Base-by-base conservation (phyloP, 2,113 vertebrate genomes). In the Micronycteris hirsuta region DNA sequence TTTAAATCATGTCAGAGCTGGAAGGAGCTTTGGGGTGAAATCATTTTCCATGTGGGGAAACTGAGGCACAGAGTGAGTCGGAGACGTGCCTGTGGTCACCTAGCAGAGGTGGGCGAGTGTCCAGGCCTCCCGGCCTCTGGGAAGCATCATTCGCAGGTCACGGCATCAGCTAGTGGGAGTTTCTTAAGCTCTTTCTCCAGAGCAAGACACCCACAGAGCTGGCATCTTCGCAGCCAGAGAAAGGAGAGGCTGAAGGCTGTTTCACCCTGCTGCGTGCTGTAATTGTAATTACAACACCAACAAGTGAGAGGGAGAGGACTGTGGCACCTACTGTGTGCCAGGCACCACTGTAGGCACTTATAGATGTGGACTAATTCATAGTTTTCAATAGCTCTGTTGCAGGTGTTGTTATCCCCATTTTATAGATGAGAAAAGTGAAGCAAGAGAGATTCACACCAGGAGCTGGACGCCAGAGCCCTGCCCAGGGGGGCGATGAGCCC, bases 331-430 rank as follows among this genome's bases (percentile, higher is more conserved):
- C 47, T 5, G 24, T 41, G 47, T 28, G 76, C n/a, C 31, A 24
- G 24, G 14, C 49, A 0, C 63, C 5, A 3, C 19, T 6, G 17
- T 1, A 70, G 87, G 26, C 14, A 10, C 28, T 22, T 12, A 49
- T 0, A 56, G 16, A 26, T 22, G 28, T 0, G 36, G n/a, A 38
- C 36, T 31, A 12, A 4, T 5, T n/a, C 5, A 3, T 26, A 10
- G 33, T 77, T 43, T 52, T 31, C 13, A 1, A 4, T 20, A 7
- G 31, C 49, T 41, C 52, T 31, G 33, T 2, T 41, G 36, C 45
- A 58, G n/a, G 33, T 24, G 73, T 36, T 3, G 11, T 17, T 1
- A 28, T 14, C 45, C 19, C 41, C 9, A 61, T 38, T 74, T 45
- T 7, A 52, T 16, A 73, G 36, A 2, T 0, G 38, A 65, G 45